These are phyloP conservation scores for Colaptes auratus DNA, from an alignment of 2,113 vertebrate species.

Conservation along the genomic window DNA sequence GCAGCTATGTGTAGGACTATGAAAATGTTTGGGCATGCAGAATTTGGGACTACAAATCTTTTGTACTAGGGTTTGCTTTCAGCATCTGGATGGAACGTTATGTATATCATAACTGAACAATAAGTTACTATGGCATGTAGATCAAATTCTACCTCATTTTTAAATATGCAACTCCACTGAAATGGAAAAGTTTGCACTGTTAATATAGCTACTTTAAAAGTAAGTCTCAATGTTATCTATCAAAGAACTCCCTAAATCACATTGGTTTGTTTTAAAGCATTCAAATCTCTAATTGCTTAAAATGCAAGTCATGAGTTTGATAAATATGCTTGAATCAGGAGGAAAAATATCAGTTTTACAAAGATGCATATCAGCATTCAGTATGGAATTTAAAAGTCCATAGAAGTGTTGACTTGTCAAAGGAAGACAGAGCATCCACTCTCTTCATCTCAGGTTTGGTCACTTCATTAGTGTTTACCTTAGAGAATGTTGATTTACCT, in stretches of 20 bases:
- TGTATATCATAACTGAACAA: neutral
- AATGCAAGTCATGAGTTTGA: neutral
- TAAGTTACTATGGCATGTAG: neutral
- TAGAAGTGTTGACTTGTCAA: neutral
- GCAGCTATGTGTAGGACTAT: neutral
- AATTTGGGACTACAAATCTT: neutral
- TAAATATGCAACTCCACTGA: neutral
- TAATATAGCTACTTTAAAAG: neutral
- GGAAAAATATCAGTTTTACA: constrained; percentile 19
- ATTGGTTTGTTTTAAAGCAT: neutral
- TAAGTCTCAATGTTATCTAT: neutral
- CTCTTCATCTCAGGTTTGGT: neutral
- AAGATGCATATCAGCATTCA: constrained; percentile 2
- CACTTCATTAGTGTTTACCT: neutral
- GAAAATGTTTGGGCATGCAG: neutral
- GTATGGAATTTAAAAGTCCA: neutral
- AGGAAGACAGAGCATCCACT: constrained; percentile 27
- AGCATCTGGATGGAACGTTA: neutral
- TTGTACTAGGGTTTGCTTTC: neutral
- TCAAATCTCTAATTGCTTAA: neutral
- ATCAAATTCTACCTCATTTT: neutral
- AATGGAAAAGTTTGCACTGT: neutral
- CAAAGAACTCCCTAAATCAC: neutral
- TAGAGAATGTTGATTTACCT: neutral
- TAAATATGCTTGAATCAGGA: constrained; percentile 4